Conservation (phyloP, 2,113 vertebrate genomes). For the Anguilla rostrata region DNA sequence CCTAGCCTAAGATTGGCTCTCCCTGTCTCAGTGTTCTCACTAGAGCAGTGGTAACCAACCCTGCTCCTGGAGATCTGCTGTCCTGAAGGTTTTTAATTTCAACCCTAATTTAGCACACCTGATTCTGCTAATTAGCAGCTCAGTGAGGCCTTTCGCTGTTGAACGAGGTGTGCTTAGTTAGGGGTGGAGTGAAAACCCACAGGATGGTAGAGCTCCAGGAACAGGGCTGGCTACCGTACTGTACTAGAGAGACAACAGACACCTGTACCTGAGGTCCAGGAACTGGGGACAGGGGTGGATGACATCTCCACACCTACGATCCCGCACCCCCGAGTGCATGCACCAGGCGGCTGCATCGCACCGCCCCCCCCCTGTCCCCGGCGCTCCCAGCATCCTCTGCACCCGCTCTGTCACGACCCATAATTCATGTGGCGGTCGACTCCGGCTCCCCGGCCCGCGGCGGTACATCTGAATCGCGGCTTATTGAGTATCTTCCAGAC, state of each 20-base stretch:
- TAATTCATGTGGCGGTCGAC: conserved; percentile 43
- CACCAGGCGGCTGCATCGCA: not conserved
- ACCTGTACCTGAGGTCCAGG: not conserved
- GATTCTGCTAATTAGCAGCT: too few species aligned
- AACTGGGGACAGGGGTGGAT: not conserved
- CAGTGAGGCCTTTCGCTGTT: too few species aligned
- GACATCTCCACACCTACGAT: not conserved
- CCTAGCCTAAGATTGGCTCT: not conserved
- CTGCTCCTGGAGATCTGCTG: too few species aligned
- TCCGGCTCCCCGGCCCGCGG: conserved; percentile 29
- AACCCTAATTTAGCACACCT: too few species aligned
- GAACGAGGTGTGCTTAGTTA: too few species aligned
- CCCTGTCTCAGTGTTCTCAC: not conserved
- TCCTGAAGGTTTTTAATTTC: too few species aligned
- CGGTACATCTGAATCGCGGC: conserved; percentile 33
- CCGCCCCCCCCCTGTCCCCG: not conserved
- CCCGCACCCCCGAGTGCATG: not conserved
- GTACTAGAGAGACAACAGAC: not conserved
- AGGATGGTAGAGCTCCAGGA: too few species aligned
- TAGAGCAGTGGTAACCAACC: too few species aligned
- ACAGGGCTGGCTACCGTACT: too few species aligned
- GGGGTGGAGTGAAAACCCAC: too few species aligned
- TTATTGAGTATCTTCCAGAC: conserved; percentile 53
- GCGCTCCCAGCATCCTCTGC: not conserved
- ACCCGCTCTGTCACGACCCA: conserved; percentile 45